These are phyloP conservation scores for Alethe diademata DNA, from an alignment of 2,113 vertebrate species.

Conservation along the genomic window DNA sequence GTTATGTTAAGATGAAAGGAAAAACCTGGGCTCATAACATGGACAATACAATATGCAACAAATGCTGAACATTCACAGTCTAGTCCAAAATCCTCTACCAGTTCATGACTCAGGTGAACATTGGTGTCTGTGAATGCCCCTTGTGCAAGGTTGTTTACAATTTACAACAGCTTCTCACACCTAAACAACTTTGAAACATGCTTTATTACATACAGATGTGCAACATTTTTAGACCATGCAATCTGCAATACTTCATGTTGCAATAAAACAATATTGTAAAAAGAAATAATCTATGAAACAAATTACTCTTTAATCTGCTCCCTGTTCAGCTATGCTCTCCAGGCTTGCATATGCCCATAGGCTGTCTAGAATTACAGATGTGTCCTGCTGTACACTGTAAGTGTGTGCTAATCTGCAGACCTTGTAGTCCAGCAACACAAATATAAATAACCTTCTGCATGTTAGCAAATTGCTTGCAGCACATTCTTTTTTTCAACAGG, in stretches of 20 bases:
- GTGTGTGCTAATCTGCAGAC: background rate
- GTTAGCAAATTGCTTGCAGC: background rate
- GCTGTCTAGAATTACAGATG: background rate
- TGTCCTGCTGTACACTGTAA: background rate
- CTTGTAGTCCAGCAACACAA: background rate
- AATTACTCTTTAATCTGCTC: background rate
- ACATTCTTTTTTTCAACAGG: background rate
- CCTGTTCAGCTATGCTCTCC: background rate
- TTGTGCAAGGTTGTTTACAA: background rate
- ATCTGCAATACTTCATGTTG: background rate
- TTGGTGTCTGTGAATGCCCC: background rate
- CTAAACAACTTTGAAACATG: background rate
- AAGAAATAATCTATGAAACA: constrained; percentile 20
- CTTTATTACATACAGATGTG: background rate
- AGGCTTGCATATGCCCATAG: background rate
- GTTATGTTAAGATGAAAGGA: background rate
- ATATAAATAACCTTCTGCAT: background rate
- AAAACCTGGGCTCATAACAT: background rate
- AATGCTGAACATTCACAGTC: background rate
- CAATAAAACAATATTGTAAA: background rate
- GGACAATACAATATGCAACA: background rate
- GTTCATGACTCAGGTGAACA: background rate
- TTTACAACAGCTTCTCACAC: constrained; percentile 3
- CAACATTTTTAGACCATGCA: background rate
- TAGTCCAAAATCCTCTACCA: background rate